phyloP scores from a whole-genome alignment of 2,113 vertebrate genomes.

The Geothlypis trichas region DNA sequence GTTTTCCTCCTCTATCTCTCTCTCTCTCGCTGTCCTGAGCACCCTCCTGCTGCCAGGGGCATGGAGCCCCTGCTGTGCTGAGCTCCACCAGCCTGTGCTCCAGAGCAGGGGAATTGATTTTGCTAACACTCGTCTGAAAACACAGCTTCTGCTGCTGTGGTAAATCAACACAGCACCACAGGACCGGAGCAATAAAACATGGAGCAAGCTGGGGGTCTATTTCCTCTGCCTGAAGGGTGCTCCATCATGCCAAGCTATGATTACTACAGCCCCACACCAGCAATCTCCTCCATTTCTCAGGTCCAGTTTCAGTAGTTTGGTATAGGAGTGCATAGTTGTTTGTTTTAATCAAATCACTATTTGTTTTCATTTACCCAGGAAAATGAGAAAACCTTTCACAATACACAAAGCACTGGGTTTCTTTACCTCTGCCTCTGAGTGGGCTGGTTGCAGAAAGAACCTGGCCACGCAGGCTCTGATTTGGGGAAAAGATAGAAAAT shows the following conservation, averaged over 20 bases:
- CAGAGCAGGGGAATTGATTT: not conserved
- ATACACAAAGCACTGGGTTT: not conserved
- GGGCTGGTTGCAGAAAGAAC: not conserved
- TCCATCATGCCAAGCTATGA: conserved; percentile 27
- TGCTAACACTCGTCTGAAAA: not conserved
- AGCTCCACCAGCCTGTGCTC: not conserved
- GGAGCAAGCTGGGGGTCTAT: conserved; percentile 39
- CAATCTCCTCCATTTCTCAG: conserved; percentile 30
- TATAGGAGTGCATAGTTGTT: not conserved
- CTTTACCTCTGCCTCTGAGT: not conserved
- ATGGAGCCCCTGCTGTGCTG: not conserved
- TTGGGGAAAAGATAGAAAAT: not conserved
- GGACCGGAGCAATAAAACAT: conserved; percentile 25
- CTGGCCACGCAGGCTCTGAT: not conserved
- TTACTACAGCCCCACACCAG: conserved; percentile 17
- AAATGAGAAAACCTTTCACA: not conserved
- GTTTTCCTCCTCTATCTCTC: not conserved
- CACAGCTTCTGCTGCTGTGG: not conserved
- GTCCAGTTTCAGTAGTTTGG: not conserved
- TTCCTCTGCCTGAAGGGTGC: conserved; percentile 47
- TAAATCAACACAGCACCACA: conserved; percentile 41
- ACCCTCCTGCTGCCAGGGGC: fast-evolving
- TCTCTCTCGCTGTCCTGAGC: not conserved
- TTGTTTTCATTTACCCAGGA: conserved; percentile 18
- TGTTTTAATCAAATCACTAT: conserved; percentile 50